Evolutionary conservation across 2,113 vertebrate species (phyloP).

Genomic region (Corvus moneduloides): DNA sequence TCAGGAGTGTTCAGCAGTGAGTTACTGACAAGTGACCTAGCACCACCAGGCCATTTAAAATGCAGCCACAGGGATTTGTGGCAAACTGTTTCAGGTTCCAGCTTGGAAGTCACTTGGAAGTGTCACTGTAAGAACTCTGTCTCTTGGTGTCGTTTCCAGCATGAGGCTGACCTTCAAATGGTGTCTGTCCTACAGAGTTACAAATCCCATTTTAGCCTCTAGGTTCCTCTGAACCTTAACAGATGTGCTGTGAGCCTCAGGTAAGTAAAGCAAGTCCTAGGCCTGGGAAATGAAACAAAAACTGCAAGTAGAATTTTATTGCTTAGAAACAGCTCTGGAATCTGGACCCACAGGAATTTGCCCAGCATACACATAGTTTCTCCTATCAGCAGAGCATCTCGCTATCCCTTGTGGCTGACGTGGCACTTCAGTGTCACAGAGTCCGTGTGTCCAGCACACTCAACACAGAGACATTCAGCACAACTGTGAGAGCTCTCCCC

Average conservation of each 20-base stretch:
- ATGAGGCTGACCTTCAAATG: not conserved
- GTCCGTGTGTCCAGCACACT: not conserved
- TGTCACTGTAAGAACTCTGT: not conserved
- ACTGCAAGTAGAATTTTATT: not conserved
- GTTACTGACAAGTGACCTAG: not conserved
- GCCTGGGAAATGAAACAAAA: not conserved
- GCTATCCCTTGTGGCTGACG: accelerated
- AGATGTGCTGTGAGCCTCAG: not conserved
- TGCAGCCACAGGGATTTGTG: not conserved
- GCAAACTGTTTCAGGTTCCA: not conserved
- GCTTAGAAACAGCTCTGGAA: not conserved
- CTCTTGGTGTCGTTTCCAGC: not conserved
- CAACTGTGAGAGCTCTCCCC: not conserved
- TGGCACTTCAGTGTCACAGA: not conserved
- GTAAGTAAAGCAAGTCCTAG: not conserved
- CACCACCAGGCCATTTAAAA: not conserved
- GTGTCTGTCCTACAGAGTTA: not conserved
- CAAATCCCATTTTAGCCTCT: not conserved
- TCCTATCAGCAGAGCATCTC: not conserved
- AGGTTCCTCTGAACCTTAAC: not conserved
- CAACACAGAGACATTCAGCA: not conserved
- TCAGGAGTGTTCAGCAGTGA: not conserved
- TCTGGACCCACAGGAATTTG: not conserved
- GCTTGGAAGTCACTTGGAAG: not conserved
- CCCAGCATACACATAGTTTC: not conserved